Evolutionary conservation across 2,113 vertebrate species (phyloP), one percentile per base, ranked within the genome.

Genomic region (Ranitomeya variabilis): DNA sequence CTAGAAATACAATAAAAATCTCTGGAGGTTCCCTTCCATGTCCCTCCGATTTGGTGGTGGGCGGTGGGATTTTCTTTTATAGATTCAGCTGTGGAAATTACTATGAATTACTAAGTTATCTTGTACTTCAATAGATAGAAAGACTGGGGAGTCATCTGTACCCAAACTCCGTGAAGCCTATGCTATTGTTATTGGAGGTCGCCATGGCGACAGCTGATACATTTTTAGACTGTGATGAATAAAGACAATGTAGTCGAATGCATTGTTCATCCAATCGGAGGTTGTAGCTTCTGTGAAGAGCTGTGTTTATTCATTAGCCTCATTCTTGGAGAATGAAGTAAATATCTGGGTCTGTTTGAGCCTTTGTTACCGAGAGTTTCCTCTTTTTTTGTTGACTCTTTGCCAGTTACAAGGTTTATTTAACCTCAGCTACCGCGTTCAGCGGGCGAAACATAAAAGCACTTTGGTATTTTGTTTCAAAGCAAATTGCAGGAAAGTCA

Each of bases 201-300:
- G 73, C 73, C 73, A 11, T 19, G 73, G 21, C 37, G 45, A 76
- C 45, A 3, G 73, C 71, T 52, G 73, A 76, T 76, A 76, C 73
- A 76, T 76, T 76, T 76, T 76, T 79, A 79, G 51, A 79, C 23
- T 23, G 10, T 23, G 21, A 79, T 79, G 77, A 57, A 79, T 79
- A 79, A 55, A 57, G 52, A 79, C 52, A 19, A 21, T 77, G 45
- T 52, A 77, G 7, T 77, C 9, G 16, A 79, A 14, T 57, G 9
- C 19, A 21, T 13, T 14, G 77, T n/a, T 23, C 77, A 26, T 15
- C 77, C 52, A 57, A 79, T 79, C 77, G 23, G 10, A 23, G 54
- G 5, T 52, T 10, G 19, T 57, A 15, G 52, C 23, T 26, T 1
- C 78, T 16, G 16, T 80, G 23, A 81, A 62, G n/a, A 62, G 55